Conservation (phyloP, 2,113 vertebrate genomes). For the Piprites chloris region DNA sequence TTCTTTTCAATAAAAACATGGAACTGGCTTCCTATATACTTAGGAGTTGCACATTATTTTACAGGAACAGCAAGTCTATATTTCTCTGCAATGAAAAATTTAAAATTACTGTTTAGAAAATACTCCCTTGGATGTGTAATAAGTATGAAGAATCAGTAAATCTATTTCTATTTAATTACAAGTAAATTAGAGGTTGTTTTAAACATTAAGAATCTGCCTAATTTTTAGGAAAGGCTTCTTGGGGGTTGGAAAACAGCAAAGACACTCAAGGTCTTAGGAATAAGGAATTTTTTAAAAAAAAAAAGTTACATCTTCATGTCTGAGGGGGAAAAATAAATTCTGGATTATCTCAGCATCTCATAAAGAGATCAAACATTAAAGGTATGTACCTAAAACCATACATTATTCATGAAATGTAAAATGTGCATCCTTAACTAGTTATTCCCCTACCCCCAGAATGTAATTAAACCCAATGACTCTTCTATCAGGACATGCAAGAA, state of each 20-base stretch:
- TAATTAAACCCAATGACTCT: slow-evolving; percentile 33
- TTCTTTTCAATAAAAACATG: slow-evolving; percentile 11
- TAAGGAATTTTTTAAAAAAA: neutral
- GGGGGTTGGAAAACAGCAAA: neutral
- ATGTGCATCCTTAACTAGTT: neutral
- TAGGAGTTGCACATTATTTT: neutral
- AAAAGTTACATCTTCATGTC: neutral
- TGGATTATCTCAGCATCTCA: slow-evolving; percentile 8
- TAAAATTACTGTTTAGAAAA: neutral
- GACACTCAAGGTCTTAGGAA: neutral
- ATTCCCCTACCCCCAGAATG: neutral
- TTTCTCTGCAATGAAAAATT: neutral
- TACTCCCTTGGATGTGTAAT: neutral
- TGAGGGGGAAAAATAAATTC: neutral
- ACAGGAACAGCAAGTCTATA: neutral
- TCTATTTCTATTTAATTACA: neutral
- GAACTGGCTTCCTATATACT: neutral
- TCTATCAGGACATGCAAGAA: slow-evolving; percentile 21
- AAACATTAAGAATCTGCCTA: neutral
- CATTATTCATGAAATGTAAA: slow-evolving; percentile 32
- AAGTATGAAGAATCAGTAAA: neutral
- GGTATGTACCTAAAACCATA: neutral
- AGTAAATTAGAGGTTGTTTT: neutral
- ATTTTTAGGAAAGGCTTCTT: neutral
- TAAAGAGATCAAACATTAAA: slow-evolving; percentile 14